Conservation (phyloP, 2,888 invertebrate genomes). For the Copidosoma aretas region DNA sequence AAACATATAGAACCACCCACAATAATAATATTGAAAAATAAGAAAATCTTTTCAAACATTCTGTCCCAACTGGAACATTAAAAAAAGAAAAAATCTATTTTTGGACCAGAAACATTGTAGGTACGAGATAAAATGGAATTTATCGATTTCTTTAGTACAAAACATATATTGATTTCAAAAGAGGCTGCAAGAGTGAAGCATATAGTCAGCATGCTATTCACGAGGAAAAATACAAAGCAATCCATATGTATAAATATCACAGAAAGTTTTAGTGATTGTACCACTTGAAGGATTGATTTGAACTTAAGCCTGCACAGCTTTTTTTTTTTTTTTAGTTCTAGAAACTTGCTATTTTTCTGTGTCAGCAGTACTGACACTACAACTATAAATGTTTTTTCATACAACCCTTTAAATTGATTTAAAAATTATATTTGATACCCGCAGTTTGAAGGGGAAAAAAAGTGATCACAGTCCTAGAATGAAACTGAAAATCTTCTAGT, state of each 20-base stretch:
- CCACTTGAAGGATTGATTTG: neutral
- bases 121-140: neutral
- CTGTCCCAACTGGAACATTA: neutral
- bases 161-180: neutral
- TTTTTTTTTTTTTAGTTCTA: neutral
- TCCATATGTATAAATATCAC: neutral
- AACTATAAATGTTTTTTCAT: too few relatives aligned
- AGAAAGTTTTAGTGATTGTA: neutral
- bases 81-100: too few relatives aligned
- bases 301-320: neutral
- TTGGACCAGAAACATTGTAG: neutral
- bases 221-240: neutral
- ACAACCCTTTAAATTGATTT: neutral
- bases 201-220: neutral
- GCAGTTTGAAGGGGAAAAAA: neutral
- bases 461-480: neutral
- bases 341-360: neutral
- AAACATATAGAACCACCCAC: neutral
- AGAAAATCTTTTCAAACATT: neutral
- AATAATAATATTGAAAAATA: neutral
- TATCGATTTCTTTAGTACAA: neutral
- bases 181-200: neutral
- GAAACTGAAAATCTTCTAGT: neutral
- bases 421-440: neutral
- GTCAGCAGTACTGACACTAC: neutral